A percentile compares a stretch with the other conserved stretches of the same genome.
Evolutionary conservation across 1,140 invertebrate species (phyloP).

Genomic region (Globodera ellingtonae): DNA sequence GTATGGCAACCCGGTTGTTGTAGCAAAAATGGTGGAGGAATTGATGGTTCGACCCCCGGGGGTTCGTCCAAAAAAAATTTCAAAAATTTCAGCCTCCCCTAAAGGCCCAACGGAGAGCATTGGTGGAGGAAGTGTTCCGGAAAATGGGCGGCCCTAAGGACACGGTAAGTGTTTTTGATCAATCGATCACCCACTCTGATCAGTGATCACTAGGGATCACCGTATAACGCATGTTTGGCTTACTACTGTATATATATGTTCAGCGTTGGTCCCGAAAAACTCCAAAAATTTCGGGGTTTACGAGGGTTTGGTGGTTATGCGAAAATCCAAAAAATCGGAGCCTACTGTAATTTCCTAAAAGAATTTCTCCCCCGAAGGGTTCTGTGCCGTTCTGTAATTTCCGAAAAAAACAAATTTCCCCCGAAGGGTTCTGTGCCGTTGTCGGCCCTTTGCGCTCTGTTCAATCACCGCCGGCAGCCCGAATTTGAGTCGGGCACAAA

Average conservation of each 20-base stretch:
- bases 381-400: neutral
- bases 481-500: conserved; percentile 1
- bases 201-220: too few relatives aligned
- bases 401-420: neutral
- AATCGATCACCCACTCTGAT: too few relatives aligned
- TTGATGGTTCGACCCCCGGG: neutral
- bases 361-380: neutral
- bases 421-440: neutral
- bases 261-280: too few relatives aligned
- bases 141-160: neutral
- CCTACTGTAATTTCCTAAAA: neutral
- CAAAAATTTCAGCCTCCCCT: neutral
- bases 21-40: neutral
- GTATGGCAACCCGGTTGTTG: neutral
- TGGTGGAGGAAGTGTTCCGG: conserved; percentile 1
- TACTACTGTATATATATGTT: too few relatives aligned
- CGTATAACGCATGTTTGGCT: too few relatives aligned
- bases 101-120: neutral
- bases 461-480: neutral
- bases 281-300: too few relatives aligned
- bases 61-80: too few relatives aligned
- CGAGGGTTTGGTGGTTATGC: too few relatives aligned
- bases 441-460: neutral
- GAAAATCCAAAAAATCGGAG: too few relatives aligned
- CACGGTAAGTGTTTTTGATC: neutral